A percentile compares a stretch with the other conserved stretches of the same genome.
phyloP scores from a whole-genome alignment of 1,140 invertebrate species.

The Chionoecetes opilio region DNA sequence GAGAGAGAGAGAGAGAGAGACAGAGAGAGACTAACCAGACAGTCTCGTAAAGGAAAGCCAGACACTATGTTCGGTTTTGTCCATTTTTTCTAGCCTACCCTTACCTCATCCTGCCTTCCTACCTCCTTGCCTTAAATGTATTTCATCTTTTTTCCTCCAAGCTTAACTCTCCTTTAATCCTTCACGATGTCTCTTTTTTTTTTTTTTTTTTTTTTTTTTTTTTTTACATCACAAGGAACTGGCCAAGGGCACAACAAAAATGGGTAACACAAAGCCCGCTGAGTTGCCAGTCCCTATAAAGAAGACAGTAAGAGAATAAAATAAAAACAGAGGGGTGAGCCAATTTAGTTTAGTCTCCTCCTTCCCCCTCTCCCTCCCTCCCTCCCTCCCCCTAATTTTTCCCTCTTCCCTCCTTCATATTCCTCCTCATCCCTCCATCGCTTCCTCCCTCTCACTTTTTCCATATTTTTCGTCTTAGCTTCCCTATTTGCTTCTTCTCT shows the following conservation, averaged over 20 bases:
- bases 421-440: background rate
- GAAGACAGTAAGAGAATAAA: no score
- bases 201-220: no score
- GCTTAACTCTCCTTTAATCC: no score
- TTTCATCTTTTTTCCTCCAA: no score
- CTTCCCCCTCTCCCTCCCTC: background rate
- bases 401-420: background rate
- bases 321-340: no score
- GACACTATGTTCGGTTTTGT: background rate
- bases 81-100: background rate
- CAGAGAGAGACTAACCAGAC: background rate
- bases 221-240: no score
- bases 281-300: no score
- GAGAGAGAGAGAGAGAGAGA: constrained; percentile 27
- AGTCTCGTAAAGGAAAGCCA: background rate
- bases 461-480: background rate
- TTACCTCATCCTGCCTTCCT: background rate
- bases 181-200: no score
- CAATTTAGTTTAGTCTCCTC: no score
- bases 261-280: no score
- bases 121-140: background rate
- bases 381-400: background rate
- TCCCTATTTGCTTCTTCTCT: no score
- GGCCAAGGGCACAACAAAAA: no score
- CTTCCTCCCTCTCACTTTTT: background rate